Base-by-base conservation (phyloP, 2,888 invertebrate genomes). In the Latheticus oryzae region DNA sequence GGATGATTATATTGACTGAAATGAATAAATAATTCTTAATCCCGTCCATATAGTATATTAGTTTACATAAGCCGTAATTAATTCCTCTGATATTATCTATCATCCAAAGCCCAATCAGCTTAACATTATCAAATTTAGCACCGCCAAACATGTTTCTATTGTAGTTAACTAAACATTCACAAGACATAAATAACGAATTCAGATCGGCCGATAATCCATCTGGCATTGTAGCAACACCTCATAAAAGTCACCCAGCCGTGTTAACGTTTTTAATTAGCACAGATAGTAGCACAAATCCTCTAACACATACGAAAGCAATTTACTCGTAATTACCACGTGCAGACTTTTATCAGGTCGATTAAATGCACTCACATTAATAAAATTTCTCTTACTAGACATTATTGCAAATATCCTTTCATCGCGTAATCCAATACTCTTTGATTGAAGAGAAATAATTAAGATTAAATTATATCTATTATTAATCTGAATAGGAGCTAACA, bases 231-330 rank as follows among this genome's bases (percentile, higher is more conserved):
- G 35, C 9, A 57, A 57, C 57, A 57, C 45, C 43, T 54, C 54
- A 45, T 54, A 54, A 54, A 51, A 54, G 54, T 54, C 54, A 54
- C 45, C 54, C 21, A 54, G 26, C 35, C 54, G 45, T 54, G 54
- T 54, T 54, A 53, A 53, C 43, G 35, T 42, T 52, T 54, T 54
- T 54, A 43, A 54, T 54, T 54, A 54, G 37, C 17, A 37, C 15
- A 45, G 54, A 23, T 53, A 33, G 28, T 42, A 13, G 32, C 24
- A 32, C 16, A 28, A 28, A 45, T 54, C 19, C 28, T 40, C 12
- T n/a, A n/a, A 16, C 33, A 42, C 38, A 51, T 40, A 51, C 38
- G 28, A 33, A 38, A 32, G 45, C 45, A 54, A 54, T 54, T 45
- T 45, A 54, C 54, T 45, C 30, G 43, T 40, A 40, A 40, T 54